Evolutionary conservation across 2,797 vertebrate species (phyloP).

Genomic region (Propithecus deckenii): DNA sequence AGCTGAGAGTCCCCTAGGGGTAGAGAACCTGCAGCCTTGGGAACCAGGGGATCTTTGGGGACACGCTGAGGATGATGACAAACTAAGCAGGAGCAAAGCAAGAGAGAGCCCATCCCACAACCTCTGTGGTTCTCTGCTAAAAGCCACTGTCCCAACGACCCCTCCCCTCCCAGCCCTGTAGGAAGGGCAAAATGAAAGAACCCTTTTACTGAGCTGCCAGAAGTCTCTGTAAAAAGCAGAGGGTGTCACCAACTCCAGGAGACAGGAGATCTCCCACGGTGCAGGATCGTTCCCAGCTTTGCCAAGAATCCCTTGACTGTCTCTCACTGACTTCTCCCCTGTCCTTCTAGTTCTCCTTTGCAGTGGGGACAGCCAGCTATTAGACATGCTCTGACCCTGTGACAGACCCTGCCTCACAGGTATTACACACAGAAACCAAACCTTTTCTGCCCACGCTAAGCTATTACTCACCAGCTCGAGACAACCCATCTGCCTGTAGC

Average conservation of each 20-base stretch:
- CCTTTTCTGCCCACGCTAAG: not conserved
- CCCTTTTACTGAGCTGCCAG: not conserved
- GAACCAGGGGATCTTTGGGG: not conserved
- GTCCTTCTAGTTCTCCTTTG: not conserved
- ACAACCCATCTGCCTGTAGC: not conserved
- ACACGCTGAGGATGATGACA: not conserved
- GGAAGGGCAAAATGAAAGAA: not conserved
- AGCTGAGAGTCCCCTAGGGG: no score
- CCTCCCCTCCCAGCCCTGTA: not conserved
- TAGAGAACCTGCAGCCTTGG: no score
- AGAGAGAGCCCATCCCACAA: fast-evolving
- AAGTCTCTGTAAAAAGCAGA: not conserved
- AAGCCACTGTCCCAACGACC: not conserved
- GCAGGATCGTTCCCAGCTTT: not conserved
- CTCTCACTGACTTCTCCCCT: not conserved
- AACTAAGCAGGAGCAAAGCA: not conserved
- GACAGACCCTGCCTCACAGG: not conserved
- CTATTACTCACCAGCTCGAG: not conserved
- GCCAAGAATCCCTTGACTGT: not conserved
- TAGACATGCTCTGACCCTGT: not conserved
- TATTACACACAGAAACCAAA: not conserved
- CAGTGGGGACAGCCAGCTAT: not conserved
- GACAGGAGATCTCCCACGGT: not conserved
- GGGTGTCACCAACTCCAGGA: not conserved
- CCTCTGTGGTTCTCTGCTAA: not conserved